Conservation (phyloP, 2,113 vertebrate species). For the Limnothrissa miodon region DNA sequence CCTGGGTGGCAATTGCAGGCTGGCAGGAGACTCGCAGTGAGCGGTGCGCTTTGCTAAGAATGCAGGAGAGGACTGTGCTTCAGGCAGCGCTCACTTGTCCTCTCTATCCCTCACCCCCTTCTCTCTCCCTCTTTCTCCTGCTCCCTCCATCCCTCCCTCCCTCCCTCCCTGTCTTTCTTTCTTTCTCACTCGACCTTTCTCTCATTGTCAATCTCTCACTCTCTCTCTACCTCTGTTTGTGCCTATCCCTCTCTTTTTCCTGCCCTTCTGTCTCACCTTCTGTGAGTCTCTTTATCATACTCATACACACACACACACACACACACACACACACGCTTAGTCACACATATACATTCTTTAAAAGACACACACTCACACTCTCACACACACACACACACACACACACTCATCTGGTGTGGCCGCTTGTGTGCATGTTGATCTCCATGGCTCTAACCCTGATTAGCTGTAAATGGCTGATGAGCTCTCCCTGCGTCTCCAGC, state of each 20-base stretch:
- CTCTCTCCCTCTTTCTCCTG: background rate
- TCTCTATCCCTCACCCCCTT: constrained; percentile 4
- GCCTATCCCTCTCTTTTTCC: background rate
- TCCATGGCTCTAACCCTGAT: constrained; percentile 57
- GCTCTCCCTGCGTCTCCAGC: constrained; percentile 53
- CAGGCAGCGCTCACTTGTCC: background rate
- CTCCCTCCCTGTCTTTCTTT: background rate
- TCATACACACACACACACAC: background rate
- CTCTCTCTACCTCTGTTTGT: background rate
- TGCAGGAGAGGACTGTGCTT: background rate
- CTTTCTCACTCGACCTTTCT: background rate
- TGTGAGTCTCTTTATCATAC: background rate
- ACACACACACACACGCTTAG: background rate
- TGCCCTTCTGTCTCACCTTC: background rate
- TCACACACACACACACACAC: constrained; percentile 57
- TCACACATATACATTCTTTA: background rate
- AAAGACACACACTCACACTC: constrained; percentile 39
- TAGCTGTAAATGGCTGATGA: constrained; percentile 60
- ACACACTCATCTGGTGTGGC: constrained; percentile 27
- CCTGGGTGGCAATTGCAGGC: background rate
- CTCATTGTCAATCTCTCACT: constrained; percentile 5
- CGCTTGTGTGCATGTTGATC: constrained; percentile 42
- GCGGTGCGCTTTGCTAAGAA: background rate
- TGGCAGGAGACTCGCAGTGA: background rate
- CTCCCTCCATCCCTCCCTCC: background rate